Conservation (phyloP, 2,888 invertebrate species). For the Serripes groenlandicus region DNA sequence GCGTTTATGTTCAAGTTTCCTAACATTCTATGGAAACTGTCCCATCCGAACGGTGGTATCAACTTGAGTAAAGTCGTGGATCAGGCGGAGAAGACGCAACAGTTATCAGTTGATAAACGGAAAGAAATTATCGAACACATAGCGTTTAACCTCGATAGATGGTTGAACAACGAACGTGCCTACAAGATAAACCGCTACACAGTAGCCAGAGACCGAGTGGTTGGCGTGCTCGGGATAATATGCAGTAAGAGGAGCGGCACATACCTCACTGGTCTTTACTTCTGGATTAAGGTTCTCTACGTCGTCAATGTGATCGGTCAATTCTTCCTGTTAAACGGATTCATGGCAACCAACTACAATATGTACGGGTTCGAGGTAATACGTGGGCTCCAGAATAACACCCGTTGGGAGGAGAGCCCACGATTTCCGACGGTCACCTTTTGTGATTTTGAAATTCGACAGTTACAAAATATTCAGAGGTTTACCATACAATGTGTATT, state of each 20-base stretch:
- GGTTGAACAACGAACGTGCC: conserved; percentile 73
- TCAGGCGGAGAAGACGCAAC: conserved; percentile 1
- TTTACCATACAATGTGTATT: conserved; percentile 11
- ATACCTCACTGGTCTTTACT: conserved; percentile 7
- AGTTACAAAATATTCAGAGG: conserved; percentile 9
- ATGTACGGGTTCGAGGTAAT: conserved; percentile 11
- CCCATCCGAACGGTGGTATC: conserved; percentile 6
- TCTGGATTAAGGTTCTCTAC: conserved; percentile 13
- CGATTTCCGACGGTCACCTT: conserved; percentile 4
- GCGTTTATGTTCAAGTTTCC: conserved; percentile 68
- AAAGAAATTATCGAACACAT: conserved; percentile 10
- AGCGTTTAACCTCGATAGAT: conserved; percentile 74
- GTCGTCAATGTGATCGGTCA: conserved; percentile 20
- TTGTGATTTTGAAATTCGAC: conserved; percentile 16
- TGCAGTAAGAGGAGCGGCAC: conserved; percentile 20
- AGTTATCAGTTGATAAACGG: not conserved
- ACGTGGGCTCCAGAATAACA: not conserved
- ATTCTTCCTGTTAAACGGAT: conserved; percentile 2
- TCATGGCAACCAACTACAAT: conserved; percentile 20
- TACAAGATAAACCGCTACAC: conserved; percentile 67
- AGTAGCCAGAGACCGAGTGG: not conserved
- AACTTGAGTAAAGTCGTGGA: conserved; percentile 8
- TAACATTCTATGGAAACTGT: conserved; percentile 37
- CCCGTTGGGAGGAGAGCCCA: conserved; percentile 11
- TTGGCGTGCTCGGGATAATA: not conserved